Evolutionary conservation across 2,888 invertebrate species (phyloP).

Genomic region (Pyrgus malvae): DNA sequence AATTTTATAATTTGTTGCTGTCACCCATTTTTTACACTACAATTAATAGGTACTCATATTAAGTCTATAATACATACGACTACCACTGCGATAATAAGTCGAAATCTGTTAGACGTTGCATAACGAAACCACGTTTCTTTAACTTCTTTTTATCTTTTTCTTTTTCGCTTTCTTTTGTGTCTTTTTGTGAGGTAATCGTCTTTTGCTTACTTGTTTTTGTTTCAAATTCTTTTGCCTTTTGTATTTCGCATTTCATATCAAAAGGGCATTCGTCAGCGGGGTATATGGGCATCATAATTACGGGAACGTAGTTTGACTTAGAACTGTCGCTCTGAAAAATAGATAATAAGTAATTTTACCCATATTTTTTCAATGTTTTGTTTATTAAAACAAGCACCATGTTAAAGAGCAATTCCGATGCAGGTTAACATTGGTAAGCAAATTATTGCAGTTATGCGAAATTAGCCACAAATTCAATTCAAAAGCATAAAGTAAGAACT

Average conservation of each 20-base stretch:
- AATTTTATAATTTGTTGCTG: too few species aligned
- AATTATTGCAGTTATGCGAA: too few species aligned
- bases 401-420: too few species aligned
- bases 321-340: slow-evolving; percentile 42
- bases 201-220: slow-evolving; percentile 45
- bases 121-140: slow-evolving; percentile 59
- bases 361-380: too few species aligned
- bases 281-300: slow-evolving; percentile 72
- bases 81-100: slow-evolving; percentile 71
- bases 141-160: slow-evolving; percentile 51
- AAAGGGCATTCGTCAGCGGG: slow-evolving; percentile 66
- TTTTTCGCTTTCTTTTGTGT: slow-evolving; percentile 42
- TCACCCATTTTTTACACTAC: too few species aligned
- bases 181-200: slow-evolving; percentile 26
- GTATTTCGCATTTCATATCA: slow-evolving; percentile 61
- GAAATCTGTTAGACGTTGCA: slow-evolving; percentile 67
- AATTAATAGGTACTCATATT: neutral
- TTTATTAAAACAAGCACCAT: too few species aligned
- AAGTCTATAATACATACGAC: neutral
- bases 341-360: neutral
- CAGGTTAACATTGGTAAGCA: too few species aligned
- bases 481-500: too few species aligned
- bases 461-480: too few species aligned
- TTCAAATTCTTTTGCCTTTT: slow-evolving; percentile 52
- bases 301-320: slow-evolving; percentile 59